A percentile compares a stretch with the other conserved stretches of the same genome.
Evolutionary conservation across 2,888 invertebrate genomes (phyloP).

Genomic region (Trachelus troglodyta): DNA sequence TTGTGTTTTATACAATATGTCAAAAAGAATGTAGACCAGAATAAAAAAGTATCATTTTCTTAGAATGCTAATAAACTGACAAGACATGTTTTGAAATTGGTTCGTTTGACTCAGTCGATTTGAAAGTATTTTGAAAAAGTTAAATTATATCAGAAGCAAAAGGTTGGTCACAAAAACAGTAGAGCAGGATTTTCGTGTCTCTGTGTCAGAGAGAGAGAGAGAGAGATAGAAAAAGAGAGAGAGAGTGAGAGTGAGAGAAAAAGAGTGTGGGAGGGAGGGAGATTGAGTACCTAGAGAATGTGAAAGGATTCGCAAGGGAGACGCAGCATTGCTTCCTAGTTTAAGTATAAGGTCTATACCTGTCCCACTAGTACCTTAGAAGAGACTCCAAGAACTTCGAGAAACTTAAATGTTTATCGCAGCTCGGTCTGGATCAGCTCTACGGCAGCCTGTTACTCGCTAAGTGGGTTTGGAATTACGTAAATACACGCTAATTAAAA

Average conservation of each 20-base stretch:
- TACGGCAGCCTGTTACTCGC: conserved; percentile 25
- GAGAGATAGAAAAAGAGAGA: conserved; percentile 15
- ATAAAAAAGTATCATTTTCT: conserved; percentile 17
- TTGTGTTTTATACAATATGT: no score
- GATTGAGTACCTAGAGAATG: not conserved
- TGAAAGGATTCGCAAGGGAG: not conserved
- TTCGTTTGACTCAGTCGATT: conserved; percentile 40
- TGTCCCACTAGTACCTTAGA: not conserved
- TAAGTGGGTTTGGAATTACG: conserved; percentile 37
- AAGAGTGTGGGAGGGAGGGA: conserved; percentile 11
- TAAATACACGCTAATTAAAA: conserved; percentile 49
- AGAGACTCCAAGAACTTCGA: conserved; percentile 34
- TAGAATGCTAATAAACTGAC: conserved; percentile 19
- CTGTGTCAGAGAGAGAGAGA: conserved; percentile 6
- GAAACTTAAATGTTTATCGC: conserved; percentile 52
- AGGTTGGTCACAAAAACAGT: not conserved
- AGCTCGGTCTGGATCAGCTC: conserved; percentile 36
- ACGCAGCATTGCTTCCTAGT: not conserved
- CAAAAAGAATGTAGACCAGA: not conserved
- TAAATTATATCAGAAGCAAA: not conserved
- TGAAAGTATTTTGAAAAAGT: not conserved
- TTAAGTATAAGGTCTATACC: not conserved
- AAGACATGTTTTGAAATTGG: conserved; percentile 52
- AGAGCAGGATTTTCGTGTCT: not conserved
- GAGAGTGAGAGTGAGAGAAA: conserved; percentile 15